Evolutionary conservation across 2,888 invertebrate genomes (phyloP), one percentile per base, ranked within the genome.

Genomic region (Brachyopa scutellaris): DNA sequence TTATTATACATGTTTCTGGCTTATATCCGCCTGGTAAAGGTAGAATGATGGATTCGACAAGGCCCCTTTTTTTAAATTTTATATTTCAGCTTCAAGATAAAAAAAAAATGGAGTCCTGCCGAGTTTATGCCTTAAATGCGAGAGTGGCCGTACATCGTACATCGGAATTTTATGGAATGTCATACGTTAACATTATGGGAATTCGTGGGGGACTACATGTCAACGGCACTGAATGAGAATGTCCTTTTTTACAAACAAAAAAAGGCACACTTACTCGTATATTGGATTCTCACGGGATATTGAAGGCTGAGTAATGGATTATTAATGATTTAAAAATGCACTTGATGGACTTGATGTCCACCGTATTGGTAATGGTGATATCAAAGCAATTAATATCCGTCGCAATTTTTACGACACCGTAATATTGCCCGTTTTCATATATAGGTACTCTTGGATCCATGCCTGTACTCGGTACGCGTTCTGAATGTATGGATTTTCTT

Each of bases 271-370:
- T n/a, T n/a, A n/a, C n/a, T n/a, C n/a, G n/a, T n/a, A n/a, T n/a
- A n/a, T n/a, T n/a, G n/a, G n/a, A n/a, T n/a, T n/a, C n/a, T n/a
- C n/a, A n/a, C n/a, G n/a, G n/a, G 31, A 5, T 2, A 33, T 9
- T 9, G 19, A 51, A 23, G 49, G 55, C 62, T 62, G 67, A 49
- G 62, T 62, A 74, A 79, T 79, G 74, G 79, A 69, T 74, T 80
- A 64, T 80, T 57, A 74, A 80, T 80, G 62, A 74, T 36, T 62
- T 42, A 23, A 57, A 74, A 49, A 67, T 69, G 33, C 49, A 69
- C 47, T 59, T 42, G 66, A 53, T 33, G 45, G n/a, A n/a, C 38
- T 73, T 53, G 61, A 67, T 55, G 53, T 7, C 15, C 29, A 8
- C 29, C 49, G 11, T 29, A 59, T 45, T 67, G 61, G 36, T 11